Evolutionary conservation across 2,113 vertebrate species (phyloP), one percentile per base, ranked within the genome.

Genomic region (Sorex araneus): DNA sequence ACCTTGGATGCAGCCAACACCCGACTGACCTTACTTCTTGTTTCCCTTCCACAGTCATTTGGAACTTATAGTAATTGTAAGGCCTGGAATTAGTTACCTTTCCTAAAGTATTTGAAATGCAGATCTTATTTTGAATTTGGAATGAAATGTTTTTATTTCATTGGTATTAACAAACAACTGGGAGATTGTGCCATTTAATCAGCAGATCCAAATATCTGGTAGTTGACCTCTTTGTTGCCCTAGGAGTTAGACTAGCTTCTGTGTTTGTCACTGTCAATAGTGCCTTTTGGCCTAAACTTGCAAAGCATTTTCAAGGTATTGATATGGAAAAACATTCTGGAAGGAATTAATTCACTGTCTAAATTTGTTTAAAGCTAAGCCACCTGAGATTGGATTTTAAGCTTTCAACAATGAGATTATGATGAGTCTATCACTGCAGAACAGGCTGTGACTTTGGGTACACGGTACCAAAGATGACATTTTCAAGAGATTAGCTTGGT

Each of bases 251-350:
- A 13, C 75, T 43, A 10, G 30, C n/a, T 87, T 90, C n/a, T 3
- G 11, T 87, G 32, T 16, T 43, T 75, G 27, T 40, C 57, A 54
- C 21, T 15, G 10, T 32, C 64, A 2, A 4, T 36, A 32, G 50
- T 8, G 32, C 27, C 54, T 84, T 66, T 30, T 64, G 60, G 12
- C 50, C 76, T 70, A 40, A 75, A 50, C 74, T 80, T 90, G 57
- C 32, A 15, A 69, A 84, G n/a, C 54, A 71, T 67, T 83, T 86
- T 83, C n/a, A 74, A 74, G 54, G 30, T 54, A 54, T 28, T 80
- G 89, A 45, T 18, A 12, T 43, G 74, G 77, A 76, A 71, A 90
- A 27, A 77, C 60, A 63, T 54, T 92, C 57, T 90, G 78, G 36
- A 63, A 84, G 57, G 71, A 45, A 73, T 87, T 60, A 70, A 19